Percentiles rank a stretch among this genome's conserved stretches.
Conservation (phyloP, 1,140 invertebrate species). For the Drosophila triauraria region DNA sequence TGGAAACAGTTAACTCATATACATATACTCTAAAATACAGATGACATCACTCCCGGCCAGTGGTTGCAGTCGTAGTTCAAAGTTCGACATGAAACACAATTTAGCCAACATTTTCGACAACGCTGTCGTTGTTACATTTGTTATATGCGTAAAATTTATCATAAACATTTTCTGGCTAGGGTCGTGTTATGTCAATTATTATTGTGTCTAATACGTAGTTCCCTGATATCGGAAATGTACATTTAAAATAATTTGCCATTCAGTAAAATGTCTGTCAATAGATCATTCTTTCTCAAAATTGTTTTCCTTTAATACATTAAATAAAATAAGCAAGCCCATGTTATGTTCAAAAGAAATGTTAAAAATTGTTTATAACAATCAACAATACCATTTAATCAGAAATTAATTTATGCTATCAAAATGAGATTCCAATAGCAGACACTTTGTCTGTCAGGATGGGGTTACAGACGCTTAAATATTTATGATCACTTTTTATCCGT, state of each 20-base stretch:
- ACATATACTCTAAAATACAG: neutral
- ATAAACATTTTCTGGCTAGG: conserved; percentile 24
- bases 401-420: neutral
- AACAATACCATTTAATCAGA: neutral
- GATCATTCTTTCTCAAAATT: neutral
- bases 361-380: too few species aligned
- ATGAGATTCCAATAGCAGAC: neutral
- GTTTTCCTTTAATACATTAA: neutral
- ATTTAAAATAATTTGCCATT: neutral
- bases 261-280: neutral
- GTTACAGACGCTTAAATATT: neutral
- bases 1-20: neutral
- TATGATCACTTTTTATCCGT: neutral
- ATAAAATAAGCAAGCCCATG: neutral
- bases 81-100: conserved; percentile 44
- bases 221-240: too few species aligned
- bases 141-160: conserved; percentile 43
- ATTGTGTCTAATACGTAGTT: neutral
- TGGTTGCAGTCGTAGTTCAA: conserved; percentile 29
- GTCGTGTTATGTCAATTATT: conserved; percentile 13
- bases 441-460: conserved; percentile 10
- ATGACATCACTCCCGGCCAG: conserved; percentile 13
- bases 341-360: neutral
- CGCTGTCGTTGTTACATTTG: neutral
- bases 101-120: conserved; percentile 24